Base-by-base conservation (phyloP, 2,113 vertebrate species). In the Scalopus aquaticus region DNA sequence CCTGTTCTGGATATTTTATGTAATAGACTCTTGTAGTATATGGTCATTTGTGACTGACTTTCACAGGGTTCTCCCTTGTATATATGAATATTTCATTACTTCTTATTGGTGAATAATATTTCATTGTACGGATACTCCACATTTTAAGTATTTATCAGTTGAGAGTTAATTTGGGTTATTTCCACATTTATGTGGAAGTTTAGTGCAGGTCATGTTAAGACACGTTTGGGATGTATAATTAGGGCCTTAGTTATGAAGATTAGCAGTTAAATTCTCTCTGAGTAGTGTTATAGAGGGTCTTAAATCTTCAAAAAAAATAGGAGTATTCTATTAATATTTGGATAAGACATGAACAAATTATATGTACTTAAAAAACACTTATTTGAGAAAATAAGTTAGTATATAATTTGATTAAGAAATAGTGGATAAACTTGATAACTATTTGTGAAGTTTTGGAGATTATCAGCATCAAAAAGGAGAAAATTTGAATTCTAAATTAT, bases 361-460 rank as follows among this genome's bases (percentile, higher is more conserved):
- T 82, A 90, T 49, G 6, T 9, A 84, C 74, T 73, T 95, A 70
- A 90, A 95, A 90, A 51, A 51, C 15, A 16, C 49, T 51, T 51
- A 79, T 77, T 88, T 95, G 70, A 90, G 72, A 86, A 13, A 30
- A 69, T 67, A 28, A 87, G 19, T 91, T 88, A 78, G 46, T 94
- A 46, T 1, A 44, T 95, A 37, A 95, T 58, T 87, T 95, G 51
- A 67, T 44, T 74, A 76, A 42, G 81, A 35, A 85, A 84, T 94
- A 24, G 22, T 95, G 9, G 22, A 81, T 12, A 28, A n/a, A 84
- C 81, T 94, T 82, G 37, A 82, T 94, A 67, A 26, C 60, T 74
- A 62, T 69, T 65, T 80, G 28, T 39, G 37, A 46, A 42, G 54
- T 46, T 92, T 32, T 89, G 26, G 67, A 84, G 51, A 70, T 73